Evolutionary conservation across 2,797 vertebrate genomes (phyloP), one percentile per base, ranked within the genome.

Genomic region (Benthosema pterotum): DNA sequence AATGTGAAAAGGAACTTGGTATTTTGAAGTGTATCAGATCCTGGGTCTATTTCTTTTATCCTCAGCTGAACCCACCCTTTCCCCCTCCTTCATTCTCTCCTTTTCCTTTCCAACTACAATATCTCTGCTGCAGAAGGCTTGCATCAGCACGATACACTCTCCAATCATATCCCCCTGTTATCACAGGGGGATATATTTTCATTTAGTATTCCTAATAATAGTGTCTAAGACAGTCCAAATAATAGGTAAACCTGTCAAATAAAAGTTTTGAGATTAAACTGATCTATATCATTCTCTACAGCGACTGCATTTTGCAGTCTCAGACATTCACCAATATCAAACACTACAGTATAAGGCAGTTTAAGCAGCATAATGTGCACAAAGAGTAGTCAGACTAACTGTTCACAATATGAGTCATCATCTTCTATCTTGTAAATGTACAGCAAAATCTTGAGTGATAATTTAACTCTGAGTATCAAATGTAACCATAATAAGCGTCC

Each of bases 71-170:
- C 80, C 57, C 67, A 42, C 19, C 48, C 77, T 76, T 25, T 71
- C 59, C 47, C 52, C 69, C 19, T 61, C 16, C 15, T 55, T 53
- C 57, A 17, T 52, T 32, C 66, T 48, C 62, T 52, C 55, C 16
- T 52, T 52, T 19, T 45, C 55, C 59, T 60, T 47, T 25, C 43
- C 22, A 42, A 67, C 52, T 42, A n/a, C n/a, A n/a, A n/a, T n/a
- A 28, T 59, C 43, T 72, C 71, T 75, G 63, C 73, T 85, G 85
- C 85, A 89, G 78, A 87, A 72, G 65, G 67, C 56, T 79, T 83
- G 84, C 83, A 83, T 89, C 88, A 91, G 90, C 88, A 79, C 62
- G 58, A 86, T 71, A 70, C 70, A 50, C 75, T 74, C 78, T 83
- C 70, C 69, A 84, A 71, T 76, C 71, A 52, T 38, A 80, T 75